Evolutionary conservation across 2,797 vertebrate genomes (phyloP), one percentile per base, ranked within the genome.

Genomic region (Acrocephalus scirpaceus): DNA sequence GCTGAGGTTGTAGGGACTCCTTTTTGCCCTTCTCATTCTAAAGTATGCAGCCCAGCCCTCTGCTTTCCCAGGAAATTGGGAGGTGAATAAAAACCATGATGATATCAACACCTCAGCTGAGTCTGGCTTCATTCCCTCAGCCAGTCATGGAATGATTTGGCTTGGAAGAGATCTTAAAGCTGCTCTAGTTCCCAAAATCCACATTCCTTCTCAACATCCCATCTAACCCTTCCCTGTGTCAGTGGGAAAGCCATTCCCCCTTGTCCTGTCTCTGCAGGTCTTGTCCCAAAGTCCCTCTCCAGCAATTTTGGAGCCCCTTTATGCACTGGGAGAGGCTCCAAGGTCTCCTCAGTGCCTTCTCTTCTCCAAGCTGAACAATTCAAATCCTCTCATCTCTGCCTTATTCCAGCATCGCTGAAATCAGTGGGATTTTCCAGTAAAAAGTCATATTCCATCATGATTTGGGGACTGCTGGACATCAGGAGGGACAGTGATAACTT

Each of bases 371-470:
- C 6, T 44, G 64, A 57, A 30, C 8, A 9, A 38, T 16, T 51
- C 57, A 12, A 42, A 5, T 34, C 44, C 25, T 27, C 45, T 34
- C 21, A 32, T 14, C 25, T 74, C 74, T 42, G 40, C 15, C 11
- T 62, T 10, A 8, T 23, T 69, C 51, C 34, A 51, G 4, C 1
- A 0, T 17, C 0, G 0, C n/a, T 47, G 47, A 2, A 16, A 15
- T 29, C 51, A 7, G 29, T 5, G 53, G 60, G 53, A 65, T 90
- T 79, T 88, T 32, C 56, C 75, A 85, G 56, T 11, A 15, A 47
- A 26, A 58, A 42, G 6, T 16, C 17, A 2, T 0, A 2, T 32
- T 58, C 27, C 56, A 5, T 27, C 0, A 0, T 53, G 45, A 18
- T 57, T 32, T 34, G 36, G 42, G 61, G 57, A 3, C 50, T 23